Base-by-base conservation (phyloP, 2,113 vertebrate genomes). In the Anolis carolinensis region DNA sequence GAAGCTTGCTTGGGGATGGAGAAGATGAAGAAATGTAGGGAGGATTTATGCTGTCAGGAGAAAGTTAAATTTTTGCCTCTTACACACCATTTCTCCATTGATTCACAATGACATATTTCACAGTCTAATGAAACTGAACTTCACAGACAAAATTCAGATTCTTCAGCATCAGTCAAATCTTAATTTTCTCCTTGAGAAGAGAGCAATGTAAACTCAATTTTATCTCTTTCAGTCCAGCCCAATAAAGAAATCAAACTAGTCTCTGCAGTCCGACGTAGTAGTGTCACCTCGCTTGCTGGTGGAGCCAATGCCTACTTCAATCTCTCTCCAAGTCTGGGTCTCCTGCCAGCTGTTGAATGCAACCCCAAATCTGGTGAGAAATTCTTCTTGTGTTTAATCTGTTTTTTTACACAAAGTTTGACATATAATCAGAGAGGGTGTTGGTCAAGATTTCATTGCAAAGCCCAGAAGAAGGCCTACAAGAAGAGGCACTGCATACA, bases 311-410 rank as follows among this genome's bases (percentile, higher is more conserved):
- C 95, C 83, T 96, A 96, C 86, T 93, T 94, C 89, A 90, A 92
- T 1, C 1, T 90, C 44, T 48, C 94, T 25, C 93, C 88, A 23
- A 92, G 36, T 0, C 4, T 96, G 85, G 91, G 93, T 0, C 92
- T 94, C 82, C 80, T 93, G 83, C 92, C 96, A 18, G 90, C 90
- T 89, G 85, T 91, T 20, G 95, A 93, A 89, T 97, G 95, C 89
- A 98, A 97, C 92, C 97, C 97, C 62, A 97, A 96, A 96, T 98
- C 98, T 97, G 97, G 97, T 96, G 89, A 96, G 96, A 2, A 7
- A 8, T 21, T 21, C 59, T 63, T 11, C 21, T 21, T 59, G 10
- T 21, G 18, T 59, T 48, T 70, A 30, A 16, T 18, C 10, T 79
- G n/a, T 34, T 3, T 1, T 82, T 71, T 55, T 36, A 25, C 11